Evolutionary conservation across 2,797 vertebrate species (phyloP).

Genomic region (Cirrhinus molitorella): DNA sequence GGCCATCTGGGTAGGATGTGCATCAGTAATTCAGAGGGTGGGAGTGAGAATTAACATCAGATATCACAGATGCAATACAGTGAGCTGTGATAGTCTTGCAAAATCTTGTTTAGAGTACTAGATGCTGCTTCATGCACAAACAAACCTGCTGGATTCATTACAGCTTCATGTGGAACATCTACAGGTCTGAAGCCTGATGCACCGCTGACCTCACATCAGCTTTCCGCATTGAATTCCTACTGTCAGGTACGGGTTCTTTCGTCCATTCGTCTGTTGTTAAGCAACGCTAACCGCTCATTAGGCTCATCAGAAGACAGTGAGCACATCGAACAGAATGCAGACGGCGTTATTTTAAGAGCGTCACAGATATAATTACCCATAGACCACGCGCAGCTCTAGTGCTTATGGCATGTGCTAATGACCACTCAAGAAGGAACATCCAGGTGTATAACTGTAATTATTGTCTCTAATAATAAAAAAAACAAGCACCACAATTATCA

Average conservation of each 20-base stretch:
- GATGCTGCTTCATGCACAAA: neutral
- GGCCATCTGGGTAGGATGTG: constrained; percentile 38
- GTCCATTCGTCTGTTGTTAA: constrained; percentile 19
- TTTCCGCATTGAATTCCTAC: constrained; percentile 11
- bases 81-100: constrained; percentile 42
- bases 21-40: constrained; percentile 45
- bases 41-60: constrained; percentile 33
- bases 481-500: constrained; percentile 51
- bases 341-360: constrained; percentile 49
- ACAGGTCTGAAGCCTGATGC: constrained; percentile 47
- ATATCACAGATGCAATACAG: constrained; percentile 34
- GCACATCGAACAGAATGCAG: constrained; percentile 37
- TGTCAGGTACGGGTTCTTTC: constrained; percentile 34
- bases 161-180: constrained; percentile 7
- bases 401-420: constrained; percentile 57
- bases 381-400: constrained; percentile 24
- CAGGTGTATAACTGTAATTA: constrained; percentile 58
- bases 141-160: neutral
- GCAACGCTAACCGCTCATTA: constrained; percentile 55
- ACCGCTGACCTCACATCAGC: constrained; percentile 41
- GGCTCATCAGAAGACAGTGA: constrained; percentile 24
- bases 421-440: constrained; percentile 49
- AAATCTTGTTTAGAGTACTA: neutral
- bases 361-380: constrained; percentile 55
- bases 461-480: constrained; percentile 50